Evolutionary conservation across 1,140 invertebrate genomes (phyloP), one percentile per base, ranked within the genome.

Genomic region (Maniola jurtina): DNA sequence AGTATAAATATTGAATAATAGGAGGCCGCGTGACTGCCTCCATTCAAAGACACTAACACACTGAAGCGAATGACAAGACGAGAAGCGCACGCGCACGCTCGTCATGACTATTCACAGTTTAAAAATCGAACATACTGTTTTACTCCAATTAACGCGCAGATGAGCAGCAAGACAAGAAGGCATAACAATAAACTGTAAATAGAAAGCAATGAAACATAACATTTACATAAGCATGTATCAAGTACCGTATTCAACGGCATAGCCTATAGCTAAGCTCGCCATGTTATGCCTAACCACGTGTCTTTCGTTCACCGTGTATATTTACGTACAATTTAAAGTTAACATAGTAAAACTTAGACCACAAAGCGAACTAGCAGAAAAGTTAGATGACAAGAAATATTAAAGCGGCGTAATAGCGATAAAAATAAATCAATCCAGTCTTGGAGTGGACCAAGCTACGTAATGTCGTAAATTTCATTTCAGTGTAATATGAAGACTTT

Each of bases 61-160:
- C 87, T 88, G 80, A 83, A 72, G 66, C 66, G 66, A 62, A 55
- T 58, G n/a, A 59, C 61, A 25, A 68, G 73, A 60, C 68, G 72
- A 66, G 71, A 70, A 61, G 72, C 79, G 79, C 71, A 66, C 70
- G 81, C 85, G 85, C 85, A 82, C 77, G 78, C 68, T 68, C 62
- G 60, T 75, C 69, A 71, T 79, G 58, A 85, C 82, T 80, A 86
- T 84, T 84, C 84, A 83, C 78, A 81, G 79, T 87, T 88, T 80
- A 76, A 84, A 87, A 77, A 84, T 77, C 76, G 74, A 86, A 82
- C 79, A 75, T 85, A 81, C 80, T 86, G 78, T 70, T 83, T 78
- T 87, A 86, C 81, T 83, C 78, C 14, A 57, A 85, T 79, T 80
- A 80, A 75, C 73, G 75, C 68, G 70, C 66, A 80, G 73, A 83